Conservation (phyloP, 2,888 invertebrate genomes). For the Cephus sareptanus region DNA sequence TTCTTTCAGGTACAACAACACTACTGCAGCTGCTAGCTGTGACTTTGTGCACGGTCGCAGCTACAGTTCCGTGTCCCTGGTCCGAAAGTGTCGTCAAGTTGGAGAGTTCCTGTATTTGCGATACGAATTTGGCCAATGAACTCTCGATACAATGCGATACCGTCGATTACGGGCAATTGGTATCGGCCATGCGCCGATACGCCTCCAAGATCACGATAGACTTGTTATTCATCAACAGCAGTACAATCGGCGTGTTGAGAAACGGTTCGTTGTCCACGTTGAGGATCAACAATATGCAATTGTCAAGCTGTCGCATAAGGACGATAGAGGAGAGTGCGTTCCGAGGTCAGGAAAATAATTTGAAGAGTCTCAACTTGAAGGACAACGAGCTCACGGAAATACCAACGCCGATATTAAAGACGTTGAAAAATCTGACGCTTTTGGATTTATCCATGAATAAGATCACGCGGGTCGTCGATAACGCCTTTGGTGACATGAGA, state of each 20-base stretch:
- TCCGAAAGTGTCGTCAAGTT: slow-evolving; percentile 75
- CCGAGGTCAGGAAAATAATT: slow-evolving; percentile 81
- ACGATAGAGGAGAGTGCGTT: slow-evolving; percentile 81
- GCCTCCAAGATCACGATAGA: slow-evolving; percentile 76
- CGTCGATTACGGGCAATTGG: slow-evolving; percentile 82
- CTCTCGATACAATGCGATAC: slow-evolving; percentile 91
- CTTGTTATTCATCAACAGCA: slow-evolving; percentile 89
- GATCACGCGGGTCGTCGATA: slow-evolving; percentile 77
- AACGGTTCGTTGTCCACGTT: slow-evolving; percentile 78
- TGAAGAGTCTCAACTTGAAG: slow-evolving; percentile 87
- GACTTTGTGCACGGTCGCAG: slow-evolving; percentile 31
- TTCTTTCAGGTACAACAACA: slow-evolving; percentile 2
- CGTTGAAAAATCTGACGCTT: slow-evolving; percentile 78
- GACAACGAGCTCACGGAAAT: slow-evolving; percentile 84
- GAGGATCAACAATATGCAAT: slow-evolving; percentile 83
- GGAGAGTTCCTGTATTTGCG: slow-evolving; percentile 88
- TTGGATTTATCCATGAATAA: slow-evolving; percentile 88
- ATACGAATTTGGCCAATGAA: slow-evolving; percentile 85
- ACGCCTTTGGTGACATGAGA: slow-evolving; percentile 81
- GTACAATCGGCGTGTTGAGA: slow-evolving; percentile 77
- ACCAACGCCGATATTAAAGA: slow-evolving; percentile 78
- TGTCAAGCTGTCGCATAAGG: slow-evolving; percentile 84
- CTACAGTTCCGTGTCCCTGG: slow-evolving; percentile 86
- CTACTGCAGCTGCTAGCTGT: slow-evolving; percentile 39
- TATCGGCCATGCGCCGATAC: slow-evolving; percentile 79